Percentiles rank a stretch among this genome's conserved stretches.
Evolutionary conservation across 2,113 vertebrate genomes (phyloP).

Genomic region (Pholis gunnellus): DNA sequence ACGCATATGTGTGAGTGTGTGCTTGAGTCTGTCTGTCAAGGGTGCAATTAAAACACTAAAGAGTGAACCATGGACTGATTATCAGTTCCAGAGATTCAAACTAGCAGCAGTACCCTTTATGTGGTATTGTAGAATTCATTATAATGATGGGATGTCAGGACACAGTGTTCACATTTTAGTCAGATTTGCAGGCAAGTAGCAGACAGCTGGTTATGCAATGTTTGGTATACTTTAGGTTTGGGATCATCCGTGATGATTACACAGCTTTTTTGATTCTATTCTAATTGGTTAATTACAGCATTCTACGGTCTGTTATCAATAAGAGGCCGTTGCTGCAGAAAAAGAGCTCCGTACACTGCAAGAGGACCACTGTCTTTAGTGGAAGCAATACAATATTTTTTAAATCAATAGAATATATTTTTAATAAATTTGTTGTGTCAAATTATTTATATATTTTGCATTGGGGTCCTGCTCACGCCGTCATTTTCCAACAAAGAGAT

Average conservation of each 20-base stretch:
- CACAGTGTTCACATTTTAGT: constrained; percentile 16
- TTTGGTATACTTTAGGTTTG: neutral
- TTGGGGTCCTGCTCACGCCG: too few relatives aligned
- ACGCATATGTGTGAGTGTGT: neutral
- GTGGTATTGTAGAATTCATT: neutral
- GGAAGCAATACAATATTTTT: too few relatives aligned
- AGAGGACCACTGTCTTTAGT: too few relatives aligned
- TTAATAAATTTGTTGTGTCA: too few relatives aligned
- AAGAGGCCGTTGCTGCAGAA: too few relatives aligned
- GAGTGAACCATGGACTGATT: neutral
- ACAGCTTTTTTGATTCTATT: too few relatives aligned
- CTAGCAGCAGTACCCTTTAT: constrained; percentile 21
- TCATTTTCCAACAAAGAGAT: neutral
- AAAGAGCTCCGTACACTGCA: too few relatives aligned
- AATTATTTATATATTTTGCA: too few relatives aligned
- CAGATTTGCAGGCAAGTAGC: constrained; percentile 14
- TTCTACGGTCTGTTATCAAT: too few relatives aligned
- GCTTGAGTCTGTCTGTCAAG: neutral
- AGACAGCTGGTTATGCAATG: neutral
- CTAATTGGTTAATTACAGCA: neutral
- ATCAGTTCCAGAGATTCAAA: constrained; percentile 34
- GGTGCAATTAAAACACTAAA: constrained; percentile 1
- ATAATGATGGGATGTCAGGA: constrained; percentile 17
- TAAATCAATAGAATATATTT: too few relatives aligned
- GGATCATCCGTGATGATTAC: neutral